Base-by-base conservation (phyloP, 35 echinoderm and acorn worm species). In the Ptychodera flava region DNA sequence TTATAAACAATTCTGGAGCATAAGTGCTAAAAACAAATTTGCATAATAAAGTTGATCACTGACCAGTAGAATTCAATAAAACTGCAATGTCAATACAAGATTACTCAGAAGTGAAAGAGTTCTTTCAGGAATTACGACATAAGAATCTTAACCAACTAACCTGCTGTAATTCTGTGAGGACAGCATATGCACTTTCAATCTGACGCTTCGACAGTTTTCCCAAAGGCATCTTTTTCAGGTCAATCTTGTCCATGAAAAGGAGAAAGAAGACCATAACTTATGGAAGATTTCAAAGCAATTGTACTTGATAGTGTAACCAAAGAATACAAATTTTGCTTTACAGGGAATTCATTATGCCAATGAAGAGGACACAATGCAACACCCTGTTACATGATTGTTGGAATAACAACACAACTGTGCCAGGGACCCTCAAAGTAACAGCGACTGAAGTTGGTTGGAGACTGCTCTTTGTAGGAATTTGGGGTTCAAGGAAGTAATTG, bases 211-310 rank as follows among this genome's bases (percentile, higher is more conserved):
- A 98, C 30, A 98, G 36, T 36, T 98, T 98, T 30, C 95, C 95
- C 2, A 98, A 75, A 31, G 95, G 95, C 95, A 98, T 98, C 90
- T 94, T 98, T 32, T 98, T 90, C 45, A 98, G 78, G 84, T 98
- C 95, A 92, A 98, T 98, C 95, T 98, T 87, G 35, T 16, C 29
- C 84, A 79, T 91, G 2, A 85, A 90, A 76, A 16, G 85, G 35
- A 36, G 29, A 28, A 30, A 83, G 1, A 83, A 81, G 31, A 81
- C 12, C 33, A 16, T 34, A 30, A 6, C 32, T 30, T 30, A 79
- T 79, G 32, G 32, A 79, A 79, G 29, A 31, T 79, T 28, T 1
- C 29, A 79, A 6, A 6, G 78, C 32, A 28, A 79, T 30, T 1
- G 1, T 6, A 1, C 29, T 79, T 79, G 29, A 6, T 28, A 79